A percentile compares a stretch with the other conserved stretches of the same genome.
These are phyloP conservation scores for Scortum barcoo DNA, from an alignment of 2,113 vertebrate genomes.

Conservation along the genomic window DNA sequence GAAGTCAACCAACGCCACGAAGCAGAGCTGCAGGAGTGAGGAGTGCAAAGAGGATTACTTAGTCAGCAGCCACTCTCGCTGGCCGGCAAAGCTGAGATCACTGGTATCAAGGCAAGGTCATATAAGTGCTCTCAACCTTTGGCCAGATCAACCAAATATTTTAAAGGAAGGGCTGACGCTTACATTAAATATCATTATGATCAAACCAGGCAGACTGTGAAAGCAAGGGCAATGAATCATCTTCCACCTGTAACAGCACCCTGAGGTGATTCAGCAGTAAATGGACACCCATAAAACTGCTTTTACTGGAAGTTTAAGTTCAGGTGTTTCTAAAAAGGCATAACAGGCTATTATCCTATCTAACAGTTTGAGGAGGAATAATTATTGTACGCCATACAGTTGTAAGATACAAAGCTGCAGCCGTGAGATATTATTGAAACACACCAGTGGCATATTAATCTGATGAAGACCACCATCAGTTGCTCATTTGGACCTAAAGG, in stretches of 20 bases:
- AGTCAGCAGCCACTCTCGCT: constrained; percentile 77
- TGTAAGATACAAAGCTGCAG: no score
- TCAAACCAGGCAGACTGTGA: background rate
- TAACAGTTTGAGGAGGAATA: background rate
- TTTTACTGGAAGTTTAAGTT: background rate
- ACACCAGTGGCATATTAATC: background rate
- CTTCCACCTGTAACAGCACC: constrained; percentile 3
- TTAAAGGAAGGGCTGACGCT: background rate
- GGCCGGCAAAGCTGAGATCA: constrained; percentile 42
- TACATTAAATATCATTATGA: background rate
- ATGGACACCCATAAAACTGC: background rate
- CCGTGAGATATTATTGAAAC: background rate
- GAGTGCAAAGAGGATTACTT: constrained; percentile 84
- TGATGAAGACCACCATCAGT: background rate
- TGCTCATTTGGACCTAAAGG: background rate
- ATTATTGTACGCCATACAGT: no score
- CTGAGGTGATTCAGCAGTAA: constrained; percentile 25
- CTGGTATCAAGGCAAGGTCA: constrained; percentile 12
- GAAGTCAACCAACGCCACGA: constrained; percentile 58
- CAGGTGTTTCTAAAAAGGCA: background rate
- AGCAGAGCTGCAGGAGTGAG: constrained; percentile 65
- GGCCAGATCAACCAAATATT: constrained; percentile 11
- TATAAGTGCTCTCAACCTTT: background rate
- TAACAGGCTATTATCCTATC: background rate
- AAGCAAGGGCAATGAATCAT: constrained; percentile 23